Evolutionary conservation across 2,113 vertebrate genomes (phyloP).

Genomic region (Etheostoma spectabile): DNA sequence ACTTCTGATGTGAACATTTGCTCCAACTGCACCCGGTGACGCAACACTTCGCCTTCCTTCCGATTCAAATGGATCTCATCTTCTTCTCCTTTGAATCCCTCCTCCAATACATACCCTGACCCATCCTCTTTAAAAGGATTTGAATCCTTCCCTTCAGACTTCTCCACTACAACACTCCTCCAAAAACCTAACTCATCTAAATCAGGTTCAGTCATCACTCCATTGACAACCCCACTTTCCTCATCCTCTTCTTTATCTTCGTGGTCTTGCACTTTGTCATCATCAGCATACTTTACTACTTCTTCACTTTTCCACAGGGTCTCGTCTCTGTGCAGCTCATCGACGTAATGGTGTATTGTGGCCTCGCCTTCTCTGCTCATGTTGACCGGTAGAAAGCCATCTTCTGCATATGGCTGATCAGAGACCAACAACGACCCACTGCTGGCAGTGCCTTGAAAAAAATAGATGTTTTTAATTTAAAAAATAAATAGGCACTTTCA

Average conservation of each 20-base stretch:
- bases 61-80: neutral
- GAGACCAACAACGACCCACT: conserved; percentile 66
- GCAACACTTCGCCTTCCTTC: neutral
- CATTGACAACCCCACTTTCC: neutral
- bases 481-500: too few relatives aligned
- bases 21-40: neutral
- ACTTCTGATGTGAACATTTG: neutral
- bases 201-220: neutral
- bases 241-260: conserved; percentile 8
- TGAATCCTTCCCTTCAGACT: conserved; percentile 3
- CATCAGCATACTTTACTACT: neutral
- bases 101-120: conserved; percentile 6
- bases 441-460: conserved; percentile 63
- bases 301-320: conserved; percentile 8
- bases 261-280: neutral
- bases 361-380: conserved; percentile 8
- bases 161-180: neutral
- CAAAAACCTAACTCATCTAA: conserved; percentile 5
- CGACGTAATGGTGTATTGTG: neutral
- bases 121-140: conserved; percentile 6
- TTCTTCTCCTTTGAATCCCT: neutral
- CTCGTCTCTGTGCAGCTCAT: conserved; percentile 1
- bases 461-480: neutral
- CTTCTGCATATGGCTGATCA: conserved; percentile 49
- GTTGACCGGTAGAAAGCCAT: conserved; percentile 19